These are phyloP conservation scores for Phymorhynchus buccinoides DNA, from an alignment of 1,140 invertebrate genomes.

Conservation along the genomic window DNA sequence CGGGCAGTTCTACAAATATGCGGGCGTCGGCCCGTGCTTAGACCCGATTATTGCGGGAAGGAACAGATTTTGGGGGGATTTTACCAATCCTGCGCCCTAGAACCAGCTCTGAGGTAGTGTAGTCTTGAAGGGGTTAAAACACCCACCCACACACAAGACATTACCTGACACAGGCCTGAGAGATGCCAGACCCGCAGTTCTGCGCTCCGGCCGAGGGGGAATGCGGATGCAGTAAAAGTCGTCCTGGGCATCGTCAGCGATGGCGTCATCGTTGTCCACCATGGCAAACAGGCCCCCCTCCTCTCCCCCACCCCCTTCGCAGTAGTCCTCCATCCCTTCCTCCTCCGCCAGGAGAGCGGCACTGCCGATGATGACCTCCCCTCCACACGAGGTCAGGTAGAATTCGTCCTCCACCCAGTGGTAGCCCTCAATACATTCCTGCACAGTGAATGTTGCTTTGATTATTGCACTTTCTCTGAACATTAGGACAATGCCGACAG, in stretches of 20 bases:
- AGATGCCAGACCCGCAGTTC: neutral
- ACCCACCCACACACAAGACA: too few relatives aligned
- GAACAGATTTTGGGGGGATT: too few relatives aligned
- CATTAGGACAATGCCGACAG: too few relatives aligned
- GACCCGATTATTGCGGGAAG: too few relatives aligned
- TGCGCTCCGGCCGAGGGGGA: neutral
- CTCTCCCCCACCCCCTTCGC: slow-evolving; percentile 42
- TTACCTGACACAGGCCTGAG: slow-evolving; percentile 21
- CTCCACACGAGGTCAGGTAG: slow-evolving; percentile 62
- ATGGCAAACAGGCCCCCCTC: neutral
- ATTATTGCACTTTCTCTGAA: neutral
- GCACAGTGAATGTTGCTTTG: neutral
- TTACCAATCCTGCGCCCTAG: too few relatives aligned
- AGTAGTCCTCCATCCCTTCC: slow-evolving; percentile 61
- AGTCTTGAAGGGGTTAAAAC: too few relatives aligned
- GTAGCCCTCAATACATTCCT: slow-evolving; percentile 60
- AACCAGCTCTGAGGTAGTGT: too few relatives aligned
- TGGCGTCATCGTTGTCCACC: slow-evolving; percentile 33
- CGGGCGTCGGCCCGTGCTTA: too few relatives aligned
- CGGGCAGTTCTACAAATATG: too few relatives aligned
- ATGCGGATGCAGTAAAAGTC: slow-evolving; percentile 38
- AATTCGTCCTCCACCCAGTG: slow-evolving; percentile 68
- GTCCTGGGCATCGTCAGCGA: slow-evolving; percentile 39
- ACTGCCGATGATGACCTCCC: slow-evolving; percentile 62
- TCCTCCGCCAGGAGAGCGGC: slow-evolving; percentile 60